Conservation (phyloP, 2,888 invertebrate genomes). For the Gerris lacustris region DNA sequence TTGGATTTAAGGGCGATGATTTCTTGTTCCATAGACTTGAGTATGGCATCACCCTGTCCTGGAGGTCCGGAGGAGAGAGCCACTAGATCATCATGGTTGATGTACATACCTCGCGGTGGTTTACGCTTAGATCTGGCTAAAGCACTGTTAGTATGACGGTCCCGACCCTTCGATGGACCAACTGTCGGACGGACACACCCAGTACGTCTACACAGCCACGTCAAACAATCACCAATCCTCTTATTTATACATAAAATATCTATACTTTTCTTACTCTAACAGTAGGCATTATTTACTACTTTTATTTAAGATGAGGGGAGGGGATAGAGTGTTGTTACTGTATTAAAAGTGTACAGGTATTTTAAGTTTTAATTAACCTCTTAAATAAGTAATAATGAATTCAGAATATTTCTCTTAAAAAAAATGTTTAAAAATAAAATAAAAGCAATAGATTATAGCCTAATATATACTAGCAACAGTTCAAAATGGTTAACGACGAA, state of each 20-base stretch:
- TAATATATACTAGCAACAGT: no score
- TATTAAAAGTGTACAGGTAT: no score
- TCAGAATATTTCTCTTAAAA: no score
- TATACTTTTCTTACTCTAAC: background rate
- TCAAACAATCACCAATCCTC: constrained; percentile 29
- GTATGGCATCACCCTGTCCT: constrained; percentile 67
- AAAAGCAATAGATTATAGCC: no score
- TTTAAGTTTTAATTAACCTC: no score
- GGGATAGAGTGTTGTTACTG: no score
- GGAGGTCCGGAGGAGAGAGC: constrained; percentile 71
- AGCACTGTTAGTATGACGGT: constrained; percentile 36
- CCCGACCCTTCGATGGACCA: constrained; percentile 46
- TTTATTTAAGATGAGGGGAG: no score
- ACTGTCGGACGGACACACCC: constrained; percentile 67
- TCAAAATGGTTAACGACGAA: no score
- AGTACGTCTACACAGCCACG: constrained; percentile 50
- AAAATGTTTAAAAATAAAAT: no score
- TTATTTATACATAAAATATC: constrained; percentile 8
- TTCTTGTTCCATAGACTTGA: constrained; percentile 86
- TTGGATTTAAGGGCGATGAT: constrained; percentile 69
- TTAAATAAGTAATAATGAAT: no score
- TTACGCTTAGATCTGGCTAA: constrained; percentile 50
- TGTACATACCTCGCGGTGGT: constrained; percentile 92
- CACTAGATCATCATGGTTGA: constrained; percentile 92
- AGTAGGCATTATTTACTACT: no score